A percentile compares a stretch with the other conserved stretches of the same genome.
Conservation (phyloP, 1,140 invertebrate genomes). For the Conopomorpha cramerella region DNA sequence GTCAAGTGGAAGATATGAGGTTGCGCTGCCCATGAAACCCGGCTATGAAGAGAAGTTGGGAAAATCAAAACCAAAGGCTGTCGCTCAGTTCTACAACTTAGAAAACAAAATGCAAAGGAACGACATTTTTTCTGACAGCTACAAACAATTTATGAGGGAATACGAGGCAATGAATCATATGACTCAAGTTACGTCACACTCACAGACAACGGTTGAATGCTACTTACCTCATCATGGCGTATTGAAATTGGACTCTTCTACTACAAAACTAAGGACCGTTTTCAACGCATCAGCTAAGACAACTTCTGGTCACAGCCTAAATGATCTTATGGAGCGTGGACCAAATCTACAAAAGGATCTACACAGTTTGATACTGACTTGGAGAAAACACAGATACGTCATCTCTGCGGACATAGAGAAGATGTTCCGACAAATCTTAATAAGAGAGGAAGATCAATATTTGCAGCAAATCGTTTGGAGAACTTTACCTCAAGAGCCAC, state of each 20-base stretch:
- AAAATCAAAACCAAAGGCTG: neutral
- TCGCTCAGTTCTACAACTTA: slow-evolving; percentile 1
- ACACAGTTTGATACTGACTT: neutral
- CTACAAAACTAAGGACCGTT: too few species aligned
- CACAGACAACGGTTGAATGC: neutral
- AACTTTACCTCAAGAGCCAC: slow-evolving; percentile 15
- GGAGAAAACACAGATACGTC: slow-evolving; percentile 7
- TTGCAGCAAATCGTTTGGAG: too few species aligned
- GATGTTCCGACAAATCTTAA: slow-evolving; percentile 28
- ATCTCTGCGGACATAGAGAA: slow-evolving; percentile 21
- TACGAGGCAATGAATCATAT: slow-evolving; percentile 4
- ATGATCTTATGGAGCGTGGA: slow-evolving; percentile 1
- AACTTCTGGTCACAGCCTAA: neutral
- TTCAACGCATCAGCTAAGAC: neutral
- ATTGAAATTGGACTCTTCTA: slow-evolving; percentile 2
- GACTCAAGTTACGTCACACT: neutral
- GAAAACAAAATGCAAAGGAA: neutral
- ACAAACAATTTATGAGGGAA: slow-evolving; percentile 4
- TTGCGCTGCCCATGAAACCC: neutral
- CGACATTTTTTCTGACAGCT: slow-evolving; percentile 1
- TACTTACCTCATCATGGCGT: slow-evolving; percentile 5
- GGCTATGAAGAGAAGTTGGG: neutral
- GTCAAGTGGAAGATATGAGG: neutral
- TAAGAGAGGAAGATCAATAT: slow-evolving; percentile 14
- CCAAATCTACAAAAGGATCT: neutral